Percentiles rank a stretch among this genome's conserved stretches.
phyloP scores from a whole-genome alignment of 1,140 invertebrate genomes.

The Drosophila parvula region DNA sequence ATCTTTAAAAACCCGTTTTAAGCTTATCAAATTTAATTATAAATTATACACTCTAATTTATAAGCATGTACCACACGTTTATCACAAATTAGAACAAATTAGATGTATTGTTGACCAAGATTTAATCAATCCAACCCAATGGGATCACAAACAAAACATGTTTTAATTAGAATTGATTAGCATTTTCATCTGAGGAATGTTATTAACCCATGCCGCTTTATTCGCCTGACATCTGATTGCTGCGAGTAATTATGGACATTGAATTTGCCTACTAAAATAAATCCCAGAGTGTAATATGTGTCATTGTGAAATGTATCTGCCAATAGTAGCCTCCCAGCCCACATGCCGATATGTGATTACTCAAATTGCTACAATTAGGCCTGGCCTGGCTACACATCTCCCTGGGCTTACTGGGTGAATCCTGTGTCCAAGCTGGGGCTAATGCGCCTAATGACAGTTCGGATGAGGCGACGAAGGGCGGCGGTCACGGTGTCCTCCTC shows the following conservation, averaged over 20 bases:
- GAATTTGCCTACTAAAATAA: constrained; percentile 42
- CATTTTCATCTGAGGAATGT: neutral
- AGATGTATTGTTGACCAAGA: neutral
- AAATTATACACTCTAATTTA: too few relatives aligned
- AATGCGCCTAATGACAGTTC: constrained; percentile 63
- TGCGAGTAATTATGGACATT: constrained; percentile 38
- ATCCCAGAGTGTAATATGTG: constrained; percentile 21
- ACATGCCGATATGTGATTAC: constrained; percentile 43
- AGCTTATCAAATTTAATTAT: neutral
- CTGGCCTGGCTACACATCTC: constrained; percentile 18
- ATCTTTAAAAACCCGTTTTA: neutral
- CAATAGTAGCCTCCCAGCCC: constrained; percentile 9
- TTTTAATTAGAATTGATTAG: constrained; percentile 5
- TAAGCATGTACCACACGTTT: neutral
- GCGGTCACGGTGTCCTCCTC: constrained; percentile 11
- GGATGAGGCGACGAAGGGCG: constrained; percentile 33
- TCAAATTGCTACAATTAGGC: constrained; percentile 63
- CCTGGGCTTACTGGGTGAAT: constrained; percentile 11
- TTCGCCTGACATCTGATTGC: constrained; percentile 1
- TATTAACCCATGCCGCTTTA: neutral
- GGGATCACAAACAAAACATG: neutral
- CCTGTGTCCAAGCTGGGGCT: constrained; percentile 46
- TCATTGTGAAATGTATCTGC: constrained; percentile 34
- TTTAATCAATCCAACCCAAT: neutral
- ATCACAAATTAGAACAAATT: neutral